Evolutionary conservation across 2,113 vertebrate genomes (phyloP), one percentile per base, ranked within the genome.

Genomic region (Alethe diademata): DNA sequence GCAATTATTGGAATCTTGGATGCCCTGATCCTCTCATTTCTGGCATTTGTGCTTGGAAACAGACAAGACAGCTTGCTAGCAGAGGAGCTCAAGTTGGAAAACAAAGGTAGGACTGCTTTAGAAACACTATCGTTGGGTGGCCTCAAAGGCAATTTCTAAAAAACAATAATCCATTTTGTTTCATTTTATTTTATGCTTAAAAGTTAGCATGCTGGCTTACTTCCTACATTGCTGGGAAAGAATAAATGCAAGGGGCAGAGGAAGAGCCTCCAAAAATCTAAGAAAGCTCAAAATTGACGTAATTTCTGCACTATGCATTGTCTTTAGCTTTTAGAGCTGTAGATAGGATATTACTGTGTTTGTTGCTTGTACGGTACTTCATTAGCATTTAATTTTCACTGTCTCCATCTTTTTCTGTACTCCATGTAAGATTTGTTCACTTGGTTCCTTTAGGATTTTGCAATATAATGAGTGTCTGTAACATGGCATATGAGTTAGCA

Each of bases 1-100:
- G 99, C 99, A 53, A 99, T 99, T 96, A 99, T 99, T 97, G 99
- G 99, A 97, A 99, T 99, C 96, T 97, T 99, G 97, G 99, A 99
- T 67, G 99, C 99, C 87, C 98, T 99, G 96, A 99, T 99, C 98
- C 99, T 99, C 92, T 99, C 99, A 7, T 99, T 99, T 97, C 98
- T 99, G 97, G 99, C 99, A 42, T 99, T 99, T 47, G 99, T 99
- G 94, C 98, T 99, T 97, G 99, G 99, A 86, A 99, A 99, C 98
- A 98, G 99, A 89, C 99, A 99, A 98, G 99, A 99, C 90, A 98
- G 99, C 87, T 98, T 99, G 95, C 99, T 99, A 99, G 98, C 99
- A 53, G 99, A 99, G 72, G 99, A 99, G 94, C 98, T 99, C 94
- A 98, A 99, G 98, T 98, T 99, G 95, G 99, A 99, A 98, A 99